A percentile compares a stretch with the other conserved stretches of the same genome.
These are phyloP conservation scores for Pseudomugil tenellus DNA, from an alignment of 2,797 vertebrate species.

Conservation along the genomic window DNA sequence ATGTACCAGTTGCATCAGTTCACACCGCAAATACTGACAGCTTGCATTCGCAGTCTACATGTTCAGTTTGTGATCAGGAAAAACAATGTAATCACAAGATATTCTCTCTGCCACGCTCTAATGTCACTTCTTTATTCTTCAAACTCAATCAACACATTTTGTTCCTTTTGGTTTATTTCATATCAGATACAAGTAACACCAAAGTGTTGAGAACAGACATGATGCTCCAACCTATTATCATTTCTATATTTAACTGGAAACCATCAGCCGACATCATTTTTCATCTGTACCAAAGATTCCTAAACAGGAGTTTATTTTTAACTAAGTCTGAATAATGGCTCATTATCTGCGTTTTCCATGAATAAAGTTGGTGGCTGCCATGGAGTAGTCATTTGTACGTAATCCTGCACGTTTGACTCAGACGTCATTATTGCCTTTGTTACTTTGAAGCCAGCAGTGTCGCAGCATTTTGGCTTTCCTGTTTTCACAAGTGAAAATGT, in stretches of 20 bases:
- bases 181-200: slow-evolving; percentile 54
- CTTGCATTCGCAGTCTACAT: slow-evolving; percentile 17
- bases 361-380: not conserved
- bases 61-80: slow-evolving; percentile 17
- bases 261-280: slow-evolving; percentile 35
- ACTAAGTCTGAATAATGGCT: slow-evolving; percentile 22
- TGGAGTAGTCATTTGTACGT: not conserved
- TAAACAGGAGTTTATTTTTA: slow-evolving; percentile 53
- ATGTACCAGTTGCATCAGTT: slow-evolving; percentile 20
- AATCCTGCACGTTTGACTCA: too few relatives aligned
- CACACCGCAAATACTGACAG: slow-evolving; percentile 26
- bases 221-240: slow-evolving; percentile 34
- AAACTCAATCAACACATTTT: slow-evolving; percentile 42
- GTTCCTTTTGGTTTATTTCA: slow-evolving; percentile 14
- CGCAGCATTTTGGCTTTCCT: too few relatives aligned
- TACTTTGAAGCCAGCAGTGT: too few relatives aligned
- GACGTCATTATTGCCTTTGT: too few relatives aligned
- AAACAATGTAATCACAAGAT: slow-evolving; percentile 21
- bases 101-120: slow-evolving; percentile 14
- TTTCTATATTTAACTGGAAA: slow-evolving; percentile 55
- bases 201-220: slow-evolving; percentile 40
- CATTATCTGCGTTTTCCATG: not conserved
- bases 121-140: slow-evolving; percentile 34
- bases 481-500: too few relatives aligned
- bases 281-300: slow-evolving; percentile 26